Conservation (phyloP, 2,113 vertebrate genomes). For the Dascyllus trimaculatus region DNA sequence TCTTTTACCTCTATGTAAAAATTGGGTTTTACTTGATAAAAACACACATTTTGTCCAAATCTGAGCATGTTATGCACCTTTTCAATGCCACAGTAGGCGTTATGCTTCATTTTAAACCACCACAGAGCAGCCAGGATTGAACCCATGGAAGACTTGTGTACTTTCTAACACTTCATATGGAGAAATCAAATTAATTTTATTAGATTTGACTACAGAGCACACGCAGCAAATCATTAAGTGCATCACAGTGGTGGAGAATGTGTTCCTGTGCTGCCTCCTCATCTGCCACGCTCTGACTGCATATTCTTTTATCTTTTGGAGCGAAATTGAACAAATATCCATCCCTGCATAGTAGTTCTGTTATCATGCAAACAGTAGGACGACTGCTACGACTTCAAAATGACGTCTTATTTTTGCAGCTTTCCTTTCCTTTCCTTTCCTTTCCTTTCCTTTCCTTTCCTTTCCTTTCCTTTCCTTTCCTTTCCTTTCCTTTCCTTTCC, state of each 20-base stretch:
- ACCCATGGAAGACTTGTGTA: conserved; percentile 5
- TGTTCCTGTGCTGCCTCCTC: conserved; percentile 28
- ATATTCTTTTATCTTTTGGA: conserved; percentile 37
- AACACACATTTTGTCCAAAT: neutral
- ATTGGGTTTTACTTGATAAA: neutral
- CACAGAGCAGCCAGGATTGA: conserved; percentile 5
- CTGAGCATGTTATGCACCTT: neutral
- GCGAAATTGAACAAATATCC: conserved; percentile 10
- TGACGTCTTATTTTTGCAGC: neutral
- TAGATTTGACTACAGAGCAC: conserved; percentile 27
- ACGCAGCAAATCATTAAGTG: conserved; percentile 32
- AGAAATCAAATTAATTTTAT: conserved; percentile 35
- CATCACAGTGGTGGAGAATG: conserved; percentile 26
- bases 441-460: neutral
- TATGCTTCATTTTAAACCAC: conserved; percentile 31
- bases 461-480: neutral
- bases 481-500: conserved; percentile 2
- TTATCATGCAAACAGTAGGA: conserved; percentile 6
- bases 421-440: neutral
- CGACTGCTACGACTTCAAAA: conserved; percentile 19
- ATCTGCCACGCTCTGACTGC: conserved; percentile 33
- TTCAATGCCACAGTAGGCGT: conserved; percentile 1
- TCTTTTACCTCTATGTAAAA: too few species aligned
- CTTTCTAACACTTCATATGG: conserved; percentile 15
- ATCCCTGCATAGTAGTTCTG: conserved; percentile 23